A percentile compares a stretch with the other conserved stretches of the same genome.
phyloP scores from a whole-genome alignment of 2,797 vertebrate species.

The Cheirogaleus major region DNA sequence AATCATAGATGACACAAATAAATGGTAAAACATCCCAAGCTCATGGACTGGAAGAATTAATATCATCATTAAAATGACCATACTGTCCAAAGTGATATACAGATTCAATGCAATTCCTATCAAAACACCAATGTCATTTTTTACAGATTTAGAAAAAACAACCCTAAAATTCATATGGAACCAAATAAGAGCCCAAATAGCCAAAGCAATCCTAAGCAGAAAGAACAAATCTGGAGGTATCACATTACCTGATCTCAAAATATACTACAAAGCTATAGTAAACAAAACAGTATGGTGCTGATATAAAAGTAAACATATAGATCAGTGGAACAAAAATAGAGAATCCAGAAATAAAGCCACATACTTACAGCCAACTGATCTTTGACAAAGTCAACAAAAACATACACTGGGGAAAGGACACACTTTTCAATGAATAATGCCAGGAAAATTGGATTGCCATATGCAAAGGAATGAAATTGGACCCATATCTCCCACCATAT shows the following conservation, averaged over 20 bases:
- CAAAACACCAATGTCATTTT: background rate
- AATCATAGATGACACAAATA: background rate
- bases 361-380: background rate
- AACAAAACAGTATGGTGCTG: background rate
- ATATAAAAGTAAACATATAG: background rate
- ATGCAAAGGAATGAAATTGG: background rate
- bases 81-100: background rate
- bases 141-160: background rate
- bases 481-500: background rate
- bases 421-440: background rate
- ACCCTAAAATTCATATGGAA: background rate
- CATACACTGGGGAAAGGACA: background rate
- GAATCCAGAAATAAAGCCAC: background rate
- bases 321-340: background rate
- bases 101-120: background rate
- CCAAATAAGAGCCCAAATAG: background rate
- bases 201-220: background rate
- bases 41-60: background rate
- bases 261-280: background rate
- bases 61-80: background rate
- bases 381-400: background rate
- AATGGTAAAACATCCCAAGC: background rate
- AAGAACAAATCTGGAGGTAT: background rate
- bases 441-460: background rate
- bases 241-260: background rate